Evolutionary conservation across 2,113 vertebrate species (phyloP).

Genomic region (Triplophysa dalaica): DNA sequence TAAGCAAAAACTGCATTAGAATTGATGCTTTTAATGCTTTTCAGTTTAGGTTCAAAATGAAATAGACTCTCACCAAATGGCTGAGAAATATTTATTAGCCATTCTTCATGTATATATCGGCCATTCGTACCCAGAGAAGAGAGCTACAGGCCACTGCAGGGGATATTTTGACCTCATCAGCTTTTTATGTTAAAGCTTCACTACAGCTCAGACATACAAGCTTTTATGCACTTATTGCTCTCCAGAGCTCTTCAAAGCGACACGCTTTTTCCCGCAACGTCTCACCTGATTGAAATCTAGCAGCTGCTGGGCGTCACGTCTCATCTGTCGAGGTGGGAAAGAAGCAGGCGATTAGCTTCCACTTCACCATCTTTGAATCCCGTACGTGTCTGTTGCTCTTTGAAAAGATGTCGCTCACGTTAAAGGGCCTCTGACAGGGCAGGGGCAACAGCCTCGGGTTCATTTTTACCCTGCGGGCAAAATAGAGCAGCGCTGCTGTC

Average conservation of each 20-base stretch:
- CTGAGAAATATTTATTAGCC: too few species aligned
- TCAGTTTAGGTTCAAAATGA: neutral
- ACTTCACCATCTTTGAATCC: conserved; percentile 46
- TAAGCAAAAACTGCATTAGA: neutral
- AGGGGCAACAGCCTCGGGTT: conserved; percentile 59
- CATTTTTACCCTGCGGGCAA: conserved; percentile 47
- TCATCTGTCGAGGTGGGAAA: conserved; percentile 30
- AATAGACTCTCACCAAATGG: too few species aligned
- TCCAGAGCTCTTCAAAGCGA: conserved; percentile 12
- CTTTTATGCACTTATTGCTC: neutral
- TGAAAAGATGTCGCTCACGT: conserved; percentile 54
- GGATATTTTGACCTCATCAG: neutral
- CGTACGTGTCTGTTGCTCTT: conserved; percentile 37
- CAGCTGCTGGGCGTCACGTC: conserved; percentile 47
- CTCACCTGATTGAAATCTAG: conserved; percentile 41
- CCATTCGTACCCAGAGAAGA: too few species aligned
- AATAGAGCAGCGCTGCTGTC: neutral
- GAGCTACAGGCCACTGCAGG: too few species aligned
- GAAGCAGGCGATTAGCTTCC: conserved; percentile 39
- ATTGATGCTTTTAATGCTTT: neutral
- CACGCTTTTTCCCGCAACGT: conserved; percentile 16
- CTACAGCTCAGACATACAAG: conserved; percentile 8
- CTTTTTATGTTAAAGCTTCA: neutral
- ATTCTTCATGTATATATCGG: too few species aligned
- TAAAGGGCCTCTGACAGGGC: conserved; percentile 61